phyloP scores from a whole-genome alignment of 2,797 vertebrate genomes.

The Cossypha dichroa region DNA sequence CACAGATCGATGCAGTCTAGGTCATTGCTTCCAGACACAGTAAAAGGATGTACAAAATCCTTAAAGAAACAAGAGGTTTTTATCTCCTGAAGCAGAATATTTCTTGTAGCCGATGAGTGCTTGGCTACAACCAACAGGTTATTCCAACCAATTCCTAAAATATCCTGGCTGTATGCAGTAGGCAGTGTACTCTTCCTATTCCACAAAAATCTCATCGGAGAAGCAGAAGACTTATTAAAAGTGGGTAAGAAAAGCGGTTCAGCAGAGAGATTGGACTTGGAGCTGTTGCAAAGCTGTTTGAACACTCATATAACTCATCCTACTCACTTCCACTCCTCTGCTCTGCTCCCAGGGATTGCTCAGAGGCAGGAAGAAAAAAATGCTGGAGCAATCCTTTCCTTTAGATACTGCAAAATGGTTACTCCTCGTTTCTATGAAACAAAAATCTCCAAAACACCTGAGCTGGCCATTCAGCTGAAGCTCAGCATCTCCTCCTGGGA shows the following conservation, averaged over 20 bases:
- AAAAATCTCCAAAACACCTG: background rate
- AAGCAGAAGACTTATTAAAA: background rate
- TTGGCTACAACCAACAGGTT: background rate
- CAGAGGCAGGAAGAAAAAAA: background rate
- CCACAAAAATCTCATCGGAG: background rate
- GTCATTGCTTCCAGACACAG: background rate
- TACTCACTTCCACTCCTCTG: background rate
- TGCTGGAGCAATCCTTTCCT: background rate
- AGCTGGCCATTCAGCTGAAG: background rate
- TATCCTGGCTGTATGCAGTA: background rate
- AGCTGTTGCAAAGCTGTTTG: background rate
- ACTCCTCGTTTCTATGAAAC: rapidly evolving
- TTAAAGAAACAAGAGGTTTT: background rate
- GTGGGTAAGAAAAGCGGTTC: background rate
- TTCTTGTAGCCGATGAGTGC: background rate
- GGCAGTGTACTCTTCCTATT: background rate
- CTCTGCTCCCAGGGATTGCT: background rate
- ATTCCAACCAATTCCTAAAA: background rate
- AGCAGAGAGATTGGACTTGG: background rate
- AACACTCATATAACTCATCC: background rate
- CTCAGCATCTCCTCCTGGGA: background rate
- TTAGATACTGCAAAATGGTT: background rate
- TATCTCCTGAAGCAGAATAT: background rate
- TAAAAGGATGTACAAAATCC: background rate
- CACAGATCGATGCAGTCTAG: background rate